Evolutionary conservation across 2,888 invertebrate genomes (phyloP), one percentile per base, ranked within the genome.

Genomic region (Caenorhabditis imperialis): DNA sequence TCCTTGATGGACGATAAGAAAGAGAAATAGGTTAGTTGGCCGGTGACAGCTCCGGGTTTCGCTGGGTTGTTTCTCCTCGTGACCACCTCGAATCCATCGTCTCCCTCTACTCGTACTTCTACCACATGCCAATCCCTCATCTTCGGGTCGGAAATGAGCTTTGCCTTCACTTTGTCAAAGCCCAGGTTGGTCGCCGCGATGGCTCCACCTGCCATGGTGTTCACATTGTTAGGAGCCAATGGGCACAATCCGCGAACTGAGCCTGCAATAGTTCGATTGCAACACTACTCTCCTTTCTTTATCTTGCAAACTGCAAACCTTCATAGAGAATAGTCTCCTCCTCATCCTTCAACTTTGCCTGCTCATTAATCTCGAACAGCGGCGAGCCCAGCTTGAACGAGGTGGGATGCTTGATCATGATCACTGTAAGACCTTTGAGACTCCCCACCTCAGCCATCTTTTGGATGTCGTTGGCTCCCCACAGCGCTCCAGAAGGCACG

Each of bases 181-280:
- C 91, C 91, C 20, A 91, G 87, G 75, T 89, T 90, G 75, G 89
- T 89, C 4, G 89, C 91, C 1, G 90, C 90, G 25, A 91, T 67
- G 2, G 73, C 87, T 81, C 82, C 91, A 3, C 90, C 91, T 16
- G 91, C 91, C 91, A 91, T 91, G 7, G 91, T 91, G 87, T 91
- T 91, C 14, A 91, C 91, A 76, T 91, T 91, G 84, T 91, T 91
- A 1, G 91, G 91, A 4, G 91, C 91, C 58, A 91, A 81, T 20
- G 89, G 88, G 85, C 91, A 91, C 5, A 91, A 82, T 6, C 85
- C 88, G 35, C 91, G 86, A 0, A 91, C 91, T 10, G 90, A 88
- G 18, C 91, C 91, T 90, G 74, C 0, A 18, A 47, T 22, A 14
- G 30, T n/a, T n/a, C n/a, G n/a, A n/a, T n/a, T n/a, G n/a, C n/a